Evolutionary conservation across 2,113 vertebrate species (phyloP).

Genomic region (Mobula birostris): DNA sequence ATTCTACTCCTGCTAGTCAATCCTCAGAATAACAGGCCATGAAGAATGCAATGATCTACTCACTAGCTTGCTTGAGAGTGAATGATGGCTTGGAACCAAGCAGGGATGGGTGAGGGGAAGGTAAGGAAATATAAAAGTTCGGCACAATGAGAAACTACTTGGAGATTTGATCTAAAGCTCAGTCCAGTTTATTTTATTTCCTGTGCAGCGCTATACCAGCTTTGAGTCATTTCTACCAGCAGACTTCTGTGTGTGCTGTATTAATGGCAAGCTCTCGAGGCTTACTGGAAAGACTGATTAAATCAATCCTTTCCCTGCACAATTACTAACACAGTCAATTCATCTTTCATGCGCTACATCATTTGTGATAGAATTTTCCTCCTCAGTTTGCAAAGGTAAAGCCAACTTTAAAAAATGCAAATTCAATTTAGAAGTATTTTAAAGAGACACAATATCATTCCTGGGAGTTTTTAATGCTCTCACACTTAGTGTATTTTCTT

Average conservation of each 20-base stretch:
- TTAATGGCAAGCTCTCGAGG: background rate
- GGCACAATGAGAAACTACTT: background rate
- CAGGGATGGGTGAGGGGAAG: background rate
- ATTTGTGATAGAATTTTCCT: slow-evolving; percentile 1
- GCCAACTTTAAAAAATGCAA: background rate
- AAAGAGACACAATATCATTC: background rate
- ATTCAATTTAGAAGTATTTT: slow-evolving; percentile 19
- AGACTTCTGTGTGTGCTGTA: background rate
- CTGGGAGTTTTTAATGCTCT: background rate
- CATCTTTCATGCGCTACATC: slow-evolving; percentile 17
- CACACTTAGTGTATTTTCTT: background rate
- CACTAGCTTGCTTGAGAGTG: background rate
- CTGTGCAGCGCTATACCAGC: background rate
- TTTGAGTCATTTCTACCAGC: background rate
- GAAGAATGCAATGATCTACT: background rate
- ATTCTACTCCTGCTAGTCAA: slow-evolving; percentile 3
- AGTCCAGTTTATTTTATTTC: slow-evolving; percentile 19
- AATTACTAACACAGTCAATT: slow-evolving; percentile 18
- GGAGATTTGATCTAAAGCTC: slow-evolving; percentile 6
- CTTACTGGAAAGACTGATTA: slow-evolving; percentile 10
- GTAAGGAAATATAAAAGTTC: background rate
- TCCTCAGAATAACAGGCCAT: background rate
- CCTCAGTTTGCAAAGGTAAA: background rate
- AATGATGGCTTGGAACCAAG: background rate
- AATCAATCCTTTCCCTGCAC: slow-evolving; percentile 11